phyloP scores from a whole-genome alignment of 1,140 invertebrate species.

The Harpegnathos saltator region DNA sequence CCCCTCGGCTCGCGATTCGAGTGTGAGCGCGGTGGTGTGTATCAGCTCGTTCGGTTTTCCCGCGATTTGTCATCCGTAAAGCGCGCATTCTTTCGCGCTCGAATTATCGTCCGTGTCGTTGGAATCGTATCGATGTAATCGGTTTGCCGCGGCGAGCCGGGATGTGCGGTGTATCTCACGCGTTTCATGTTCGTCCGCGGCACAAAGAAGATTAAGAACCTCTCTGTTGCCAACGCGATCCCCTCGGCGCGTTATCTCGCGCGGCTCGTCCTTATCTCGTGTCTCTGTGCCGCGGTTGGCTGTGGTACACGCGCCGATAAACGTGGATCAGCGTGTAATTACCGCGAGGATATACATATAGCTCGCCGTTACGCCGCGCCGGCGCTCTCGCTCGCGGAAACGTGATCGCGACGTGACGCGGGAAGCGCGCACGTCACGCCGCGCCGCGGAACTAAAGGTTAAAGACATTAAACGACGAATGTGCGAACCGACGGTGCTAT shows the following conservation, averaged over 20 bases:
- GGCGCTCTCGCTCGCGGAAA: slow-evolving; percentile 18
- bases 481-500: slow-evolving; percentile 41
- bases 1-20: slow-evolving; percentile 5
- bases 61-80: slow-evolving; percentile 8
- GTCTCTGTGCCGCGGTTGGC: slow-evolving; percentile 5
- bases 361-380: slow-evolving; percentile 15
- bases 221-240: not conserved
- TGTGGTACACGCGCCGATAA: slow-evolving; percentile 29
- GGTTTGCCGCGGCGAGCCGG: too few relatives aligned
- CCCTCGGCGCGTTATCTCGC: slow-evolving; percentile 29
- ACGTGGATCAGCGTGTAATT: slow-evolving; percentile 41
- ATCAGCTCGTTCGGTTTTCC: slow-evolving; percentile 1
- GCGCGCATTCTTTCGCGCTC: too few relatives aligned
- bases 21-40: slow-evolving; percentile 5
- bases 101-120: too few relatives aligned
- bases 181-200: too few relatives aligned
- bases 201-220: too few relatives aligned
- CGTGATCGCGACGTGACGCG: not conserved
- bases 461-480: slow-evolving; percentile 46
- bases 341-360: not conserved
- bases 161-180: too few relatives aligned
- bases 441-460: slow-evolving; percentile 40
- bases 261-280: slow-evolving; percentile 30
- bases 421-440: slow-evolving; percentile 32
- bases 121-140: too few relatives aligned